Evolutionary conservation across 2,797 vertebrate genomes (phyloP).

Genomic region (Scleropages formosus): DNA sequence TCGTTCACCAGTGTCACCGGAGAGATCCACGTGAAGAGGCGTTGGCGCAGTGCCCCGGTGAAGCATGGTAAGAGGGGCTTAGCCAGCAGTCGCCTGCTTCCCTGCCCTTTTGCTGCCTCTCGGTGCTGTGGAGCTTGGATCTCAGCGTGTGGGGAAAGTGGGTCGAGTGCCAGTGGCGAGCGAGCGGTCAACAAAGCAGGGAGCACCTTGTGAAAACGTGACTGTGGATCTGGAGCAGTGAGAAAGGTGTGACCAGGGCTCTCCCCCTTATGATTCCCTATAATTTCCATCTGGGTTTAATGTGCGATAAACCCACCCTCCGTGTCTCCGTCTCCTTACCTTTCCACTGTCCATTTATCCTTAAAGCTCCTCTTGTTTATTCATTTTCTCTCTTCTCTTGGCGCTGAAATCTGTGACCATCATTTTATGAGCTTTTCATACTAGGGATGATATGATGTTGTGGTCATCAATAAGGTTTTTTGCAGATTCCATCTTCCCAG

Average conservation of each 20-base stretch:
- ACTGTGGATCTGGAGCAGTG: not conserved
- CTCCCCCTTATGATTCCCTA: not conserved
- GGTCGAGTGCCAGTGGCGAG: constrained; percentile 1
- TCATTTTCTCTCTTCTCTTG: not conserved
- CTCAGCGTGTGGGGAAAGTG: not conserved
- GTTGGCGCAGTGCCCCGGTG: not conserved
- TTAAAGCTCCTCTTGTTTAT: not conserved
- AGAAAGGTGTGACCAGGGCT: not conserved
- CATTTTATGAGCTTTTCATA: too few relatives aligned
- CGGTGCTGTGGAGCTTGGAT: not conserved
- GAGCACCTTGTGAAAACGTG: not conserved
- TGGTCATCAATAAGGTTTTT: too few relatives aligned
- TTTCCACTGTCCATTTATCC: not conserved
- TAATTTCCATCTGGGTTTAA: constrained; percentile 2
- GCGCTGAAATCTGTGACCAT: not conserved
- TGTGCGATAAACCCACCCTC: not conserved
- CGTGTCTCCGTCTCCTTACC: constrained; percentile 10
- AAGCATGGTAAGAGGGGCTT: not conserved
- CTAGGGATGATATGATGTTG: too few relatives aligned
- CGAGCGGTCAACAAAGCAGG: constrained; percentile 1
- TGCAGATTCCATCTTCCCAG: too few relatives aligned
- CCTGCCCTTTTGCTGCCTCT: not conserved
- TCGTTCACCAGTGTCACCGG: not conserved
- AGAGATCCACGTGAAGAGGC: not conserved
- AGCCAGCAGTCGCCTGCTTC: not conserved